Evolutionary conservation across 2,888 invertebrate genomes (phyloP), one percentile per base, ranked within the genome.

Genomic region (Ormyrus pomaceus): DNA sequence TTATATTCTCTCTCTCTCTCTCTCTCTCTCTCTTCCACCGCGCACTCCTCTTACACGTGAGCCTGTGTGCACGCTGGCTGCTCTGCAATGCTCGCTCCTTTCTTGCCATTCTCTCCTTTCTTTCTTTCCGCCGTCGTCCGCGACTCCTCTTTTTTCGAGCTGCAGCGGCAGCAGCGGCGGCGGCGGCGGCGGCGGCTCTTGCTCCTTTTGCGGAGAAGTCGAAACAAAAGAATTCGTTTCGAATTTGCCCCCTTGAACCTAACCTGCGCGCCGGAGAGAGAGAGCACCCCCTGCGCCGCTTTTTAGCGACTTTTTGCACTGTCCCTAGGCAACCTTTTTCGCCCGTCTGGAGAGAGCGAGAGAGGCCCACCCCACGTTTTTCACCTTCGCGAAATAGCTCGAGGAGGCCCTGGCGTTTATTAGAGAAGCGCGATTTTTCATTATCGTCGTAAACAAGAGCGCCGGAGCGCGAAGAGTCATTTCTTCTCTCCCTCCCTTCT

Each of bases 181-280:
- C 82, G 13, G 58, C 34, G 34, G 34, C 34, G 34, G 34, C 34
- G 34, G 13, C 82, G 13, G 58, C 55, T 73, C 83, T 86, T 86
- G 87, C 86, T 86, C 84, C 84, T 86, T 87, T 86, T 87, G 84
- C 86, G 85, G 87, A 86, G 87, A 87, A 87, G 84, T 87, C 88
- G 87, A 88, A 88, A 88, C 88, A 88, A 88, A 88, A 88, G 88
- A 88, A 88, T 88, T 87, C 88, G 88, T 88, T 87, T 86, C 86
- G 86, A 88, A 88, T 88, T 88, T 88, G 86, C 87, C 86, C 86
- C 85, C 83, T 84, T 82, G 75, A 84, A 83, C 83, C 82, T 83
- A 82, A 83, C 76, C 77, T 77, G 13, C 64, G 7, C 19, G 2
- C 46, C 50, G 6, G 10, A n/a, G 10, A 34, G 19, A 19, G 19